Conservation (phyloP, 2,888 invertebrate species). For the Branchellion lobata region DNA sequence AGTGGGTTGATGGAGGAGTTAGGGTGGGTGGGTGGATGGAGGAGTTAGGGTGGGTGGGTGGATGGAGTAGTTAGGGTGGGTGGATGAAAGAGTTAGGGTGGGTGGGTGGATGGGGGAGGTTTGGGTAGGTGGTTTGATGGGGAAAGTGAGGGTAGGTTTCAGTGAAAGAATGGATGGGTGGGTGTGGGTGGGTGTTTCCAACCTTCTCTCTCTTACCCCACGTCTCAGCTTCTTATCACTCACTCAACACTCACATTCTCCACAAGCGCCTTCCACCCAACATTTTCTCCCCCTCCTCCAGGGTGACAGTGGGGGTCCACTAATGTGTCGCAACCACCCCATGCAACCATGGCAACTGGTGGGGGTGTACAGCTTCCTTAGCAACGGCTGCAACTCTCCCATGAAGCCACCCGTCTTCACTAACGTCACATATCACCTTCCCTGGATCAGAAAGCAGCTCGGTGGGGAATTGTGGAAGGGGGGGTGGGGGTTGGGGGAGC, state of each 20-base stretch:
- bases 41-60: no score
- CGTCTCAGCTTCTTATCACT: no score
- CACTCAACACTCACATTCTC: no score
- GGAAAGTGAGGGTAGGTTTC: no score
- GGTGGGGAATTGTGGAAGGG: conserved; percentile 53
- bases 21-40: no score
- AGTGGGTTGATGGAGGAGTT: no score
- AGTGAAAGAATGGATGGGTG: neutral
- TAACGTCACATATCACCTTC: conserved; percentile 53
- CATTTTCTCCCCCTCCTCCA: conserved; percentile 3
- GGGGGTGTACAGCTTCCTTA: conserved; percentile 49
- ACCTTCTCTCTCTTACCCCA: no score
- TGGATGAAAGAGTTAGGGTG: no score
- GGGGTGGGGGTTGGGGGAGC: neutral
- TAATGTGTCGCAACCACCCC: conserved; percentile 39
- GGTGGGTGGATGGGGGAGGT: no score
- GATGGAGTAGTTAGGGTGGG: no score
- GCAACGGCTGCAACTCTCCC: conserved; percentile 55
- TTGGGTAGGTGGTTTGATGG: no score
- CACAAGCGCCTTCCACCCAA: no score
- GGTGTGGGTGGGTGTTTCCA: neutral
- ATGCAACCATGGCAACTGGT: conserved; percentile 39
- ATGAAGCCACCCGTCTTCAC: conserved; percentile 57
- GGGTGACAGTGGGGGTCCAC: conserved; percentile 48
- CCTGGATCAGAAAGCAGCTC: conserved; percentile 56